phyloP scores from a whole-genome alignment of 2,888 invertebrate species.

The Willowsia nigromaculata region DNA sequence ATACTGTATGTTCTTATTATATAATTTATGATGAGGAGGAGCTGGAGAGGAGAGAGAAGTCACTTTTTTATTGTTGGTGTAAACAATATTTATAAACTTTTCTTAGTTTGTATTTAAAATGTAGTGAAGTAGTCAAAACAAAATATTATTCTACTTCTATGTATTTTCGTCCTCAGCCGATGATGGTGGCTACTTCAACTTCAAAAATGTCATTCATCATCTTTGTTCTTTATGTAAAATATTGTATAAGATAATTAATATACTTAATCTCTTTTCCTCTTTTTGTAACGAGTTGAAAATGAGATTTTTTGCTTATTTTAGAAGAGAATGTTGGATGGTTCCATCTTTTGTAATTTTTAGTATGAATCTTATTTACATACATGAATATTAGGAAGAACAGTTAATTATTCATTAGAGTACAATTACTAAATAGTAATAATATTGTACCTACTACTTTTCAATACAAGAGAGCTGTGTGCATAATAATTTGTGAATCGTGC shows the following conservation, averaged over 20 bases:
- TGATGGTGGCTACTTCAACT: neutral
- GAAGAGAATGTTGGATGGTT: neutral
- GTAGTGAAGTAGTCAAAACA: slow-evolving; percentile 7
- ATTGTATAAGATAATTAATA: neutral
- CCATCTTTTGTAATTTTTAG: neutral
- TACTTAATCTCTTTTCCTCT: slow-evolving; percentile 5
- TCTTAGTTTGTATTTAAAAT: slow-evolving; percentile 27
- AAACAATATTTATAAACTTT: slow-evolving; percentile 21
- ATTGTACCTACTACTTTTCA: neutral
- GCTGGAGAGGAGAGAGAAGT: neutral
- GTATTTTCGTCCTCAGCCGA: slow-evolving; percentile 38
- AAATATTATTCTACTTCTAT: neutral
- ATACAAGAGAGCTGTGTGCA: neutral
- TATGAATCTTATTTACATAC: slow-evolving; percentile 23
- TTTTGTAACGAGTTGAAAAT: slow-evolving; percentile 13
- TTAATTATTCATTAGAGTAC: no score
- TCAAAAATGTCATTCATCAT: neutral
- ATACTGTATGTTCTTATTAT: neutral
- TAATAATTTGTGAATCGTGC: neutral
- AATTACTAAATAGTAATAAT: neutral
- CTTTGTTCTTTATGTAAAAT: slow-evolving; percentile 7
- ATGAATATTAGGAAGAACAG: neutral
- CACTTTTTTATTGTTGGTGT: slow-evolving; percentile 39
- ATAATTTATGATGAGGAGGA: neutral
- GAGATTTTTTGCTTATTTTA: slow-evolving; percentile 37